Percentiles rank a stretch among this genome's conserved stretches.
These are phyloP conservation scores for Cynodonichthys magdalenae DNA, from an alignment of 2,797 vertebrate species.

Conservation along the genomic window DNA sequence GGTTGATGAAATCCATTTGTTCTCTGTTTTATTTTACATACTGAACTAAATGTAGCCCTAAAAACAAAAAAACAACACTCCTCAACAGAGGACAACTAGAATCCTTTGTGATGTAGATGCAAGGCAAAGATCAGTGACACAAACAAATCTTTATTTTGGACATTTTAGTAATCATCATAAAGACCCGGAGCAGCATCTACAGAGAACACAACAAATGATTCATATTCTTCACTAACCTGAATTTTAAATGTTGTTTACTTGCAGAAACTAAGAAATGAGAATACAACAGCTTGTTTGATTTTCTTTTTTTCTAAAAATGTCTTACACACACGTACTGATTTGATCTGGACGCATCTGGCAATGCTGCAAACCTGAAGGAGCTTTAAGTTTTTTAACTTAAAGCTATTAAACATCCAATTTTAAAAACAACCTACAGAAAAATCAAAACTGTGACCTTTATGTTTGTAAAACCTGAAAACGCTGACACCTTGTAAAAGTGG, in stretches of 20 bases:
- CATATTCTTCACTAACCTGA: background rate
- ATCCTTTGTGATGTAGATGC: background rate
- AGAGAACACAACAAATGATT: background rate
- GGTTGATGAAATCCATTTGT: conserved; percentile 17
- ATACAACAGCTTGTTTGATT: background rate
- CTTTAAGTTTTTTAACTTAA: background rate
- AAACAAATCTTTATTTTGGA: background rate
- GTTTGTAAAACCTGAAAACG: background rate
- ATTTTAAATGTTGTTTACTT: background rate
- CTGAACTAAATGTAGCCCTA: background rate
- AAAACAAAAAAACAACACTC: background rate
- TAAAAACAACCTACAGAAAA: background rate
- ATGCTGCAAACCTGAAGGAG: background rate
- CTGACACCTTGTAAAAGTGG: background rate
- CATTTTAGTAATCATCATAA: background rate
- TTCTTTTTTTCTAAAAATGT: background rate
- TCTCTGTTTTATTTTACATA: background rate
- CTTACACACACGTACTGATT: background rate
- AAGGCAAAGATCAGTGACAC: background rate
- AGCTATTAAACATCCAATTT: background rate
- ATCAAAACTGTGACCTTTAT: background rate
- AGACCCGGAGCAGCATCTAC: background rate
- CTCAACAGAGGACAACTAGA: background rate
- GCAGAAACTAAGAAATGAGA: background rate
- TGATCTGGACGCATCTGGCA: background rate